Percentiles rank a stretch among this genome's conserved stretches.
phyloP scores from a whole-genome alignment of 2,797 vertebrate species.

The Catostomus latipinnis region DNA sequence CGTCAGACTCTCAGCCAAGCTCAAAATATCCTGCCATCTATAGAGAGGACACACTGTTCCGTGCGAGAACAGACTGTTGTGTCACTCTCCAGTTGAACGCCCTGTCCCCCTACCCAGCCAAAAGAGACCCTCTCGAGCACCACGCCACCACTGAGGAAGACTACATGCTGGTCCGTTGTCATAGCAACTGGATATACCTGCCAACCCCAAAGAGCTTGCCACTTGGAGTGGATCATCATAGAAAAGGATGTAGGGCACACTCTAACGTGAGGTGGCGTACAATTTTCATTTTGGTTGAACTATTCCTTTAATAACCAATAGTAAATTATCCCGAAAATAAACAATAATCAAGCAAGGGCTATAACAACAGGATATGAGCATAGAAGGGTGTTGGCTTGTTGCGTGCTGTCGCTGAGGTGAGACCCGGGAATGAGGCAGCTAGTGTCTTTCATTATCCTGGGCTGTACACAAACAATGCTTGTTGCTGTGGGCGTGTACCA shows the following conservation, averaged over 20 bases:
- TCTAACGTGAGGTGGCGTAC: background rate
- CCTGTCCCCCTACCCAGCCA: conserved; percentile 60
- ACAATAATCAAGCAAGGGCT: no score
- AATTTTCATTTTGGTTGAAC: no score
- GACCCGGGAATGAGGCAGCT: conserved; percentile 51
- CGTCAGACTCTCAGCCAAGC: conserved; percentile 31
- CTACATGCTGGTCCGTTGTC: conserved; percentile 75
- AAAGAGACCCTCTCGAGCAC: conserved; percentile 60
- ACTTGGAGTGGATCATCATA: background rate
- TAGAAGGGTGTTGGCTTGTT: conserved; percentile 60
- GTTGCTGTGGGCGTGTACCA: conserved; percentile 72
- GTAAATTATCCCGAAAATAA: background rate
- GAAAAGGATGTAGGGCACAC: background rate
- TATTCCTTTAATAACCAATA: background rate
- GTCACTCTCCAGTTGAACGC: conserved; percentile 63
- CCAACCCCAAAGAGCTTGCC: conserved; percentile 51
- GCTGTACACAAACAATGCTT: conserved; percentile 60
- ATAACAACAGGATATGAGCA: conserved; percentile 13
- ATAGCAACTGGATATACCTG: conserved; percentile 75
- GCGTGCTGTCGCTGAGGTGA: conserved; percentile 47
- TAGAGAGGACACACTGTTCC: conserved; percentile 71
- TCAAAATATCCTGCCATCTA: conserved; percentile 43
- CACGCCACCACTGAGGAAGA: conserved; percentile 63
- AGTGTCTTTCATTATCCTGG: conserved; percentile 52
- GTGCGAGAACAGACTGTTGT: conserved; percentile 62